Base-by-base conservation (phyloP, 2,113 vertebrate species). In the Crocuta crocuta region DNA sequence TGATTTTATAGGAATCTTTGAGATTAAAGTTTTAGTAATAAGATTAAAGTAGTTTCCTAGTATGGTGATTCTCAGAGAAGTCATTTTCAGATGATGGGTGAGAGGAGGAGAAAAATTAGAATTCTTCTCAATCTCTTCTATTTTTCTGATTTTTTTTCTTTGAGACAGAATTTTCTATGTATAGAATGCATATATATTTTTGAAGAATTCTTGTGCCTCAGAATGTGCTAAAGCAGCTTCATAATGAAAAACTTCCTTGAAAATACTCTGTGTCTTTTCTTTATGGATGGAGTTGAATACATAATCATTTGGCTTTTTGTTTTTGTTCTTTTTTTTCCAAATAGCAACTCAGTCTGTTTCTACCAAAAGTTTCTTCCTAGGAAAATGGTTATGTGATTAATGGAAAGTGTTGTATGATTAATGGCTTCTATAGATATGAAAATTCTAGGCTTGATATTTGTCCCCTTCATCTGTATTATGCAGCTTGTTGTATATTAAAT, bases 1-100 rank as follows among this genome's bases (percentile, higher is more conserved):
- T 65, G 35, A 65, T 65, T 89, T 88, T 65, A 26, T 39, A 83
- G 93, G 21, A 63, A 55, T 83, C n/a, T 83, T 83, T 89, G 93
- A 74, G 78, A 66, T 82, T n/a, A 83, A 10, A 55, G 45, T 74
- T 90, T 83, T 55, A 7, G 26, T 28, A n/a, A 16, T 74, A 33
- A 83, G 13, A 53, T 76, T 24, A 84, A 76, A 43, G 43, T 68
- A 45, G 21, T 87, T 86, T 26, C n/a, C 39, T 83, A 74, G 39
- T 83, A 12, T 88, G 58, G 45, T 21, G 58, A 55, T 89, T 71
- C 28, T 74, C 21, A n/a, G 43, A 50, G 7, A 43, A 55, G 13
- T 24, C 58, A 28, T 90, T 82, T 90, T 19, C 65, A n/a, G 43
- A 43, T 43, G 13, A 17, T 50, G 21, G 19, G 21, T 89, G 24